phyloP scores from a whole-genome alignment of 2,888 invertebrate genomes.

The Aradus depressus region DNA sequence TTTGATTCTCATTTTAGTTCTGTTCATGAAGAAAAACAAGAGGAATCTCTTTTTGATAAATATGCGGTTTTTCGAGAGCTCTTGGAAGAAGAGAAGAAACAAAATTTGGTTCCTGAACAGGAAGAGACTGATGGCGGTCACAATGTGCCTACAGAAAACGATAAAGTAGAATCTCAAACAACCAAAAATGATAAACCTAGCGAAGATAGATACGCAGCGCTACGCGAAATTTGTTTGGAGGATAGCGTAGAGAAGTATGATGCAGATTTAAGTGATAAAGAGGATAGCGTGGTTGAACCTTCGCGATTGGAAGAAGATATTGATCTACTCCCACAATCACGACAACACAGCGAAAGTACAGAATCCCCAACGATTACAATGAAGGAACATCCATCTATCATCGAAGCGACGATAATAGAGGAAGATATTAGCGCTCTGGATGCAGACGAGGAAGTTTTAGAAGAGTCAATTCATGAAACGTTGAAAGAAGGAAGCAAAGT shows the following conservation, averaged over 20 bases:
- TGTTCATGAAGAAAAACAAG: constrained; percentile 37
- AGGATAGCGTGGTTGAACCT: constrained; percentile 31
- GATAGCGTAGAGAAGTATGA: constrained; percentile 36
- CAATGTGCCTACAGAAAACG: constrained; percentile 8
- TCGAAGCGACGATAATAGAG: constrained; percentile 33
- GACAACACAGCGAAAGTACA: constrained; percentile 32
- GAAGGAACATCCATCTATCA: constrained; percentile 32
- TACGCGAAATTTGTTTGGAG: constrained; percentile 49
- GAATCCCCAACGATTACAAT: constrained; percentile 32
- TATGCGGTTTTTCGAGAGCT: constrained; percentile 80
- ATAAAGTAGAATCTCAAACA: constrained; percentile 12
- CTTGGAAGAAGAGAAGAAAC: constrained; percentile 54
- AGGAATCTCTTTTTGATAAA: constrained; percentile 56
- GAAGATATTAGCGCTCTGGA: constrained; percentile 33
- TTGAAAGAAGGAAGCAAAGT: constrained; percentile 12
- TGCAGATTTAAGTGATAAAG: constrained; percentile 34
- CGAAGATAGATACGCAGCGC: constrained; percentile 64
- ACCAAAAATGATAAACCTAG: constrained; percentile 35
- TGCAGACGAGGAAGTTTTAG: constrained; percentile 28
- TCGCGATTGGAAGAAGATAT: constrained; percentile 29
- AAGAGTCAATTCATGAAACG: constrained; percentile 24
- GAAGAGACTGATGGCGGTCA: constrained; percentile 22
- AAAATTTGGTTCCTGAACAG: constrained; percentile 33
- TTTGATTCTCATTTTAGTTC: constrained; percentile 49
- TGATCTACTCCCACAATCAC: constrained; percentile 30